Evolutionary conservation across 2,797 vertebrate species (phyloP).

Genomic region (Pseudotriccus pelzelni): DNA sequence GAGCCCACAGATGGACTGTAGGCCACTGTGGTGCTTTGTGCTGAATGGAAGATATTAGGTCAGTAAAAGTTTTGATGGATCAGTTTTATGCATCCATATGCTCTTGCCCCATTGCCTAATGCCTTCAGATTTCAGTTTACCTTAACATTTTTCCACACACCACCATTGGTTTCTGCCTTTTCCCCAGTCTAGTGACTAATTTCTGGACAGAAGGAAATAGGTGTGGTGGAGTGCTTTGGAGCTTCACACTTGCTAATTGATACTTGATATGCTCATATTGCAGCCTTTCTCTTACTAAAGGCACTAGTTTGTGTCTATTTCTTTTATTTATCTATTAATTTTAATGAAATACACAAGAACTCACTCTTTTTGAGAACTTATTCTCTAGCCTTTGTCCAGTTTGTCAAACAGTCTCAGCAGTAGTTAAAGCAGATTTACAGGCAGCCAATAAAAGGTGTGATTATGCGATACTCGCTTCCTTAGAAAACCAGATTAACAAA

Average conservation of each 20-base stretch:
- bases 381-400: neutral
- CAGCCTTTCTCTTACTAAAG: neutral
- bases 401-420: neutral
- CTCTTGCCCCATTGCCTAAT: neutral
- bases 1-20: neutral
- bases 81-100: neutral
- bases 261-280: neutral
- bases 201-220: neutral
- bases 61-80: neutral
- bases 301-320: neutral
- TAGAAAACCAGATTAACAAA: conserved; percentile 15
- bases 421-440: neutral
- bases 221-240: neutral
- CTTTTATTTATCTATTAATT: neutral
- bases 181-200: neutral
- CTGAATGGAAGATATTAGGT: neutral
- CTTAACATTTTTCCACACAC: neutral
- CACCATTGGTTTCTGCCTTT: neutral
- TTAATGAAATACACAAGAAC: neutral
- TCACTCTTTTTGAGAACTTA: neutral
- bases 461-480: conserved; percentile 5
- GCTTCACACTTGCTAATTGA: neutral
- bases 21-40: neutral
- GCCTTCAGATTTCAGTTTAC: neutral
- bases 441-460: neutral